phyloP scores from a whole-genome alignment of 92 coral and sea anemone genomes.

The Epizoanthus fatuus region DNA sequence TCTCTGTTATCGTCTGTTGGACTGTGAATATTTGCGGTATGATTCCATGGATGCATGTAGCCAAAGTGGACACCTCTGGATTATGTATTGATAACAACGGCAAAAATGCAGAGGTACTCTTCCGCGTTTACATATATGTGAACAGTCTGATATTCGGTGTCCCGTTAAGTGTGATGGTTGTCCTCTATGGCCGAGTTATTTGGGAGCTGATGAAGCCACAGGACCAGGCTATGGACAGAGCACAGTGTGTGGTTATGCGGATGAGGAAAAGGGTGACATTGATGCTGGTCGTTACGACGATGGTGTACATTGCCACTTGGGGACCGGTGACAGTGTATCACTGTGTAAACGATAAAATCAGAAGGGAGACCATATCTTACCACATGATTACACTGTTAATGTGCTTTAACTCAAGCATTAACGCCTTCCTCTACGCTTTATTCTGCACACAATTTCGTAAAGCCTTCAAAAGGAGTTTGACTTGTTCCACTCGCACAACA shows the following conservation, averaged over 20 bases:
- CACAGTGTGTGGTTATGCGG: not conserved
- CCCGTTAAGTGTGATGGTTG: not conserved
- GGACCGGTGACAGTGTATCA: not conserved
- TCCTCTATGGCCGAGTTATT: not conserved
- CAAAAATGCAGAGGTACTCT: not conserved
- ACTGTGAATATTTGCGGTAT: not conserved
- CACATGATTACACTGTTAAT: not conserved
- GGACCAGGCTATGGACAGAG: constrained; percentile 2
- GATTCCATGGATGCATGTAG: not conserved
- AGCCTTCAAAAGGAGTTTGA: constrained; percentile 5
- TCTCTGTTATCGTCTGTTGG: constrained; percentile 9
- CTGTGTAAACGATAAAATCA: not conserved
- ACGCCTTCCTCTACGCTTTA: constrained; percentile 19
- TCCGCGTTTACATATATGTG: not conserved
- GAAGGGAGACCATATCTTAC: not conserved
- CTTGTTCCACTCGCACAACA: not conserved
- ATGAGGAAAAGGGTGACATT: constrained; percentile 8
- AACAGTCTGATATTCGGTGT: not conserved
- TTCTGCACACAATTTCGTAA: constrained; percentile 14
- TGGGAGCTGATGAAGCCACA: constrained; percentile 6
- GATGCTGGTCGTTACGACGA: not conserved
- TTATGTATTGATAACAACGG: not conserved
- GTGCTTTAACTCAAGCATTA: constrained; percentile 8
- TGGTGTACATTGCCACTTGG: not conserved
- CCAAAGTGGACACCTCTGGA: not conserved